phyloP scores from a whole-genome alignment of 1,140 invertebrate species.

The Littorina saxatilis region DNA sequence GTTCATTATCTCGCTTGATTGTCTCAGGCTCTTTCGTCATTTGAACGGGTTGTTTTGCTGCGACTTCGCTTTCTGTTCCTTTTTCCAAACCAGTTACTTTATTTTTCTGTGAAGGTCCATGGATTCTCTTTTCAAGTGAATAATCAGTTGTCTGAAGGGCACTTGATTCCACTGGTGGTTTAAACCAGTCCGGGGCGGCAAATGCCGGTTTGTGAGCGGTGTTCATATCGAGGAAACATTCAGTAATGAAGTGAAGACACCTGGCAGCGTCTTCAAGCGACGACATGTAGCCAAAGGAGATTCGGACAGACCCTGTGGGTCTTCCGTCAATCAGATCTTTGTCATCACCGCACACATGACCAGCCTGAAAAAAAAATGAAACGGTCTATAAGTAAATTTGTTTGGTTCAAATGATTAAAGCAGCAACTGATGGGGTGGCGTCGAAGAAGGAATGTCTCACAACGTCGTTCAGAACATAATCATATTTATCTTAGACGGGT shows the following conservation, averaged over 20 bases:
- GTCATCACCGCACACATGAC: slow-evolving; percentile 95
- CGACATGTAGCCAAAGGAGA: slow-evolving; percentile 96
- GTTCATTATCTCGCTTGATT: not conserved
- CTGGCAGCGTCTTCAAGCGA: slow-evolving; percentile 83
- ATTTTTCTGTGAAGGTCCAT: too few relatives aligned
- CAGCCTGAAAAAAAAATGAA: slow-evolving; percentile 82
- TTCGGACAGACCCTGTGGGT: slow-evolving; percentile 93
- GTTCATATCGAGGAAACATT: slow-evolving; percentile 67
- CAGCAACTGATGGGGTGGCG: too few relatives aligned
- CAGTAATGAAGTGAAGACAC: slow-evolving; percentile 84
- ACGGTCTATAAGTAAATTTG: too few relatives aligned
- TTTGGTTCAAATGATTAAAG: too few relatives aligned
- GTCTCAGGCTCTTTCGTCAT: not conserved
- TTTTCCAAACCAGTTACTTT: too few relatives aligned
- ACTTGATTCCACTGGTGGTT: not conserved
- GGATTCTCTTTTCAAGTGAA: too few relatives aligned
- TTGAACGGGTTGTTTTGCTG: not conserved
- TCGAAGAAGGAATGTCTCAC: too few relatives aligned
- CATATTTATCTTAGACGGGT: too few relatives aligned
- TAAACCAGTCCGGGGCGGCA: slow-evolving; percentile 43
- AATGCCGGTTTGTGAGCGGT: slow-evolving; percentile 43
- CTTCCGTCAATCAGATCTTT: slow-evolving; percentile 90
- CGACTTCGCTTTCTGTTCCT: not conserved
- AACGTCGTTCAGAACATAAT: too few relatives aligned
- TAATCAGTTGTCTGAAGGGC: too few relatives aligned